Evolutionary conservation across 2,888 invertebrate species (phyloP), one percentile per base, ranked within the genome.

Genomic region (Mimachlamys varia): DNA sequence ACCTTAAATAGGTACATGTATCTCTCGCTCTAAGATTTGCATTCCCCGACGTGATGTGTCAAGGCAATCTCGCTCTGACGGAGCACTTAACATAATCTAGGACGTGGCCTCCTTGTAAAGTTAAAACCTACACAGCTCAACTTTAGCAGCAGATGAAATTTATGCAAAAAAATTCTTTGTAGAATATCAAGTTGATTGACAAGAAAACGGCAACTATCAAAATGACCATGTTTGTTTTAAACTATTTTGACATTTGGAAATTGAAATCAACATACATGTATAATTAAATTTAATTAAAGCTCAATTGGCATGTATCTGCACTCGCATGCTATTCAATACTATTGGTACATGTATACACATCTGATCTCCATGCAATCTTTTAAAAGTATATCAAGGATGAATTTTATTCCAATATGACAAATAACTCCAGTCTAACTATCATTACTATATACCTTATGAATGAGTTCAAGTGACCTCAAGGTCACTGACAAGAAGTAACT

Each of bases 141-240:
- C 27, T 76, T 62, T 76, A 76, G 33, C 76, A 76, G 33, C 0
- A 33, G 76, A 76, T 27, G 76, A 33, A 76, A 76, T 76, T 76
- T 76, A 76, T 76, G 27, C 76, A 76, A 76, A 76, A 76, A 2
- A 76, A 27, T 76, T 2, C 76, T 76, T 76, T 76, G 76, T 33
- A 76, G 33, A 27, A 76, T 76, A 76, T 53, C 7, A 76, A 76
- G 19, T 76, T 76, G 76, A 76, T 76, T 76, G 76, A n/a, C n/a
- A n/a, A n/a, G n/a, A n/a, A n/a, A n/a, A n/a, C n/a, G n/a, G 33
- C 76, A 76, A 76, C 76, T 76, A 76, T 76, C 76, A 27, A 76
- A 76, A 76, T 76, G 76, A 76, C 76, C 33, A 76, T 27, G 44
- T 44, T 44, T 44, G 44, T 44, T 44, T 44, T 44, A 44, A 76